Conservation (phyloP, 2,888 invertebrate genomes). For the Cephus spinipes region DNA sequence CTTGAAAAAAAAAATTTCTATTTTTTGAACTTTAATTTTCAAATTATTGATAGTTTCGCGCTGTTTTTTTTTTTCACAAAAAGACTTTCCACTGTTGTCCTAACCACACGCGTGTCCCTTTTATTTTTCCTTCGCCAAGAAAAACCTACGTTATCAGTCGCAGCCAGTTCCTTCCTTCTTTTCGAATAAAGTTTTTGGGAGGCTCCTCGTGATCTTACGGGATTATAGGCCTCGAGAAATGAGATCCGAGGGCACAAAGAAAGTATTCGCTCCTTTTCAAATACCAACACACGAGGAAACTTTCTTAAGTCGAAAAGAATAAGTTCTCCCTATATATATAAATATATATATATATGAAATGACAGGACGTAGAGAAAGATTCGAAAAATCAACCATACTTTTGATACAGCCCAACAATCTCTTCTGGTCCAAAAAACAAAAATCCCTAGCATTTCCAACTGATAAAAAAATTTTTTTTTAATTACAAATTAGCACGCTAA, state of each 20-base stretch:
- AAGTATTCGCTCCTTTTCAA: conserved; percentile 17
- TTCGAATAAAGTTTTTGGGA: conserved; percentile 18
- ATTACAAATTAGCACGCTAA: no score
- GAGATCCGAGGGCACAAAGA: conserved; percentile 20
- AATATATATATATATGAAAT: no score
- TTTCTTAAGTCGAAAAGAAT: conserved; percentile 7
- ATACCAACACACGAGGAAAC: conserved; percentile 18
- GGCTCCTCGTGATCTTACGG: conserved; percentile 17
- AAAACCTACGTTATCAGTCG: conserved; percentile 17
- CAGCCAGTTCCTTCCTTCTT: conserved; percentile 14
- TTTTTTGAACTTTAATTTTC: no score
- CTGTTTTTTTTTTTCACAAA: no score
- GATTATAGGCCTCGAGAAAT: conserved; percentile 21
- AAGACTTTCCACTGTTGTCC: no score
- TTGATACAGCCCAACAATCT: no score
- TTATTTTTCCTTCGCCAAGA: neutral
- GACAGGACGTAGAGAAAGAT: neutral
- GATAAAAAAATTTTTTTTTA: no score
- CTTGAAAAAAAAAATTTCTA: no score
- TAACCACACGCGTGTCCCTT: no score
- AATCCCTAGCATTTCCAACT: no score
- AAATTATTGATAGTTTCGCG: no score
- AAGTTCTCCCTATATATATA: neutral
- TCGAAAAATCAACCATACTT: neutral
- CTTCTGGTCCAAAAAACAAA: no score